Percentiles rank a stretch among this genome's conserved stretches.
phyloP scores from a whole-genome alignment of 2,797 vertebrate genomes.

The Lagodon rhomboides region DNA sequence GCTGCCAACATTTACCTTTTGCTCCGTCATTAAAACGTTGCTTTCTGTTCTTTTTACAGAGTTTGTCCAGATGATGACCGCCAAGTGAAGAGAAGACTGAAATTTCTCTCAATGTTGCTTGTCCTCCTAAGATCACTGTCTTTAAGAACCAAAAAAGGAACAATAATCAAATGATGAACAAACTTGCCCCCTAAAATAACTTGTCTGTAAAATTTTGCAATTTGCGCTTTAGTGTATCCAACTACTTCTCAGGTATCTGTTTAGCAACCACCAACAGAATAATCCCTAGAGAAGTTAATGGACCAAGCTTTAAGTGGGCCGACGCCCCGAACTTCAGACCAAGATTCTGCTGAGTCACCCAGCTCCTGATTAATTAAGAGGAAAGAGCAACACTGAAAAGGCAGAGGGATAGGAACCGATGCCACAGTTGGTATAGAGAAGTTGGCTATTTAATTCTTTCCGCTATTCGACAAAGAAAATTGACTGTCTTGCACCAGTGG shows the following conservation, averaged over 20 bases:
- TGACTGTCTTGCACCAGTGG: conserved; percentile 61
- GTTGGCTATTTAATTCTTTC: conserved; percentile 67
- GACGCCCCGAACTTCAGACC: conserved; percentile 79
- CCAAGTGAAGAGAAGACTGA: conserved; percentile 88
- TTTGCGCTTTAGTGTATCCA: conserved; percentile 72
- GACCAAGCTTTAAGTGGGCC: conserved; percentile 83
- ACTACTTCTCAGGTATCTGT: conserved; percentile 82
- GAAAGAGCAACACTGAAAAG: conserved; percentile 75
- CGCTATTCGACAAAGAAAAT: conserved; percentile 62
- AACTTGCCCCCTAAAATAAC: conserved; percentile 48
- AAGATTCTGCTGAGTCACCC: conserved; percentile 77
- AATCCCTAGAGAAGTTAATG: conserved; percentile 82
- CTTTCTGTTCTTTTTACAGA: conserved; percentile 79
- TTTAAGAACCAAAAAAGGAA: conserved; percentile 82
- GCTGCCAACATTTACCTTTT: background rate
- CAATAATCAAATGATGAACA: conserved; percentile 67
- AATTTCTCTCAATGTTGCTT: conserved; percentile 83
- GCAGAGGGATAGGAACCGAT: conserved; percentile 66
- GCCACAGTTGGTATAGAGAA: conserved; percentile 69
- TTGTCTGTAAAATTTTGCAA: conserved; percentile 71
- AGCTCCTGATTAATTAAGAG: conserved; percentile 78
- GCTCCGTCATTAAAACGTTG: background rate
- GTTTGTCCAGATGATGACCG: conserved; percentile 97
- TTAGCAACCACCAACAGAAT: conserved; percentile 79
- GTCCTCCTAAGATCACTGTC: conserved; percentile 87